These are phyloP conservation scores for Urosaurus nigricauda DNA, from an alignment of 2,797 vertebrate genomes.

Conservation along the genomic window DNA sequence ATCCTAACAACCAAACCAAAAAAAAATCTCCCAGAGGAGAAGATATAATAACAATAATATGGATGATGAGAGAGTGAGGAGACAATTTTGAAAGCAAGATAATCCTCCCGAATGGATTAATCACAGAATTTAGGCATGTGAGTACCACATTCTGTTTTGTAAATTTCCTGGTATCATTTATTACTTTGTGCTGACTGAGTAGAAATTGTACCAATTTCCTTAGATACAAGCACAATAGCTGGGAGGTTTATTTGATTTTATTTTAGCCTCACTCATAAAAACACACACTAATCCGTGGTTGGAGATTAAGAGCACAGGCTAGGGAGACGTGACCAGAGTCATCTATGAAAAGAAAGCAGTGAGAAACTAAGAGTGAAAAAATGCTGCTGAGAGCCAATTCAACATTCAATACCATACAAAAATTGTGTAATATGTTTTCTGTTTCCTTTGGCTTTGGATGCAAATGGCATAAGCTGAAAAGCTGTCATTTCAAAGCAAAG, in stretches of 20 bases:
- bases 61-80: no score
- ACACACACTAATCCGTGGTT: not conserved
- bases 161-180: not conserved
- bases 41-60: no score
- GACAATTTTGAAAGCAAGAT: not conserved
- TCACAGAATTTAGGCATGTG: not conserved
- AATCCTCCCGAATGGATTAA: not conserved
- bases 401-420: constrained; percentile 18
- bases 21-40: not conserved
- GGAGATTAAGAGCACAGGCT: not conserved
- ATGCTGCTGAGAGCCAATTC: constrained; percentile 20
- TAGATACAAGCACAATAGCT: not conserved
- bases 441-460: constrained; percentile 38
- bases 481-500: constrained; percentile 23
- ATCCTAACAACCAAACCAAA: not conserved
- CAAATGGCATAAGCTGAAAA: constrained; percentile 25
- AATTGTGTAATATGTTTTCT: constrained; percentile 18
- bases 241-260: not conserved
- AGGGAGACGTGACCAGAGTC: not conserved
- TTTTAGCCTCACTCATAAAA: not conserved
- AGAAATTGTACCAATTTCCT: not conserved
- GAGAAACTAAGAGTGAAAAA: constrained; percentile 16
- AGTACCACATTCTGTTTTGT: not conserved
- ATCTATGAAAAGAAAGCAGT: constrained; percentile 11
- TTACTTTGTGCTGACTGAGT: not conserved